Evolutionary conservation across 2,113 vertebrate species (phyloP), one percentile per base, ranked within the genome.

Genomic region (Eptesicus fuscus): DNA sequence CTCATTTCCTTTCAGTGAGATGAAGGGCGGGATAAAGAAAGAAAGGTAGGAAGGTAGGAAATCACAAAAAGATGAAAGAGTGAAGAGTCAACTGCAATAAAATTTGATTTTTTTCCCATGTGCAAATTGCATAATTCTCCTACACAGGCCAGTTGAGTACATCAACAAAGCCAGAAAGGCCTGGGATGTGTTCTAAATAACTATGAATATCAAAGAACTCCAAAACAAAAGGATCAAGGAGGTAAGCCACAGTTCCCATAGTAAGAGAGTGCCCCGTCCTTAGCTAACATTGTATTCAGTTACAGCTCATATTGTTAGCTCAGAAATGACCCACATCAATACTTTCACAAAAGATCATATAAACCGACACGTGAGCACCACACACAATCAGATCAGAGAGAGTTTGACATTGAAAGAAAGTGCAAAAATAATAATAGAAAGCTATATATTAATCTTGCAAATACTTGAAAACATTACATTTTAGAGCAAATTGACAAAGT

Each of bases 341-440:
- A 9, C 47, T 23, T 16, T 2, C 20, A 14, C 35, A 1, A 7
- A 5, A 82, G 30, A 37, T 2, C 65, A 1, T 1, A 16, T 28
- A 0, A 7, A 18, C 40, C 18, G 0, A 9, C 28, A n/a, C 1
- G 0, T 22, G 74, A 42, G 86, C 17, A 7, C n/a, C 42, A n/a
- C 65, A 35, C 37, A 16, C 28, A 9, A 37, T 35, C 42, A 5
- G 47, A 32, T n/a, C 18, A 79, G 77, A 70, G 25, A n/a, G 25
- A 1, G 9, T 2, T 6, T 28, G 42, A 51, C 0, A 4, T 1
- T 22, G 65, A 37, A 37, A 11, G 28, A 30, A 59, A 69, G 32
- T 61, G 59, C 59, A 61, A 37, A 96, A 92, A 82, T 47, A 32
- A 14, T 83, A 82, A 73, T 88, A 73, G 30, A 90, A 95, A 95